phyloP scores from a whole-genome alignment of 2,113 vertebrate species.

The Lutjanus erythropterus region DNA sequence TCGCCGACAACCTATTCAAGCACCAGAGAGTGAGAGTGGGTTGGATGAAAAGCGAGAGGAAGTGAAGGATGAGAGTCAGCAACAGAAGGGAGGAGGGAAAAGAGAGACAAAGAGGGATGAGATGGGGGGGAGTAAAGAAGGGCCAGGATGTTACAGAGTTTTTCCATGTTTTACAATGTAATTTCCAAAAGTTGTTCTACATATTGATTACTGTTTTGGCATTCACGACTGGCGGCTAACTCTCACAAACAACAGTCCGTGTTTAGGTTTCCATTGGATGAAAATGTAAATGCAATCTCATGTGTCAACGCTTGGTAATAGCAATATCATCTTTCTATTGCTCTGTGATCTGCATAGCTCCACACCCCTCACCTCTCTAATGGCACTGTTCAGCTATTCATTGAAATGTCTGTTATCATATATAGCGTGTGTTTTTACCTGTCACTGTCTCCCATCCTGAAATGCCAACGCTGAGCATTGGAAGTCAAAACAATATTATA shows the following conservation, averaged over 20 bases:
- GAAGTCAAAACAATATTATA: slow-evolving; percentile 74
- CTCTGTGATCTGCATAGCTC: slow-evolving; percentile 78
- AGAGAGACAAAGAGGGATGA: slow-evolving; percentile 63
- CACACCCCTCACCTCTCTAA: slow-evolving; percentile 71
- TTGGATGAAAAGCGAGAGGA: slow-evolving; percentile 58
- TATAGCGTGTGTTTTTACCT: slow-evolving; percentile 81
- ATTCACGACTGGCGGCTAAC: slow-evolving; percentile 63
- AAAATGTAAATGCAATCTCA: slow-evolving; percentile 82
- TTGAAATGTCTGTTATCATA: slow-evolving; percentile 82
- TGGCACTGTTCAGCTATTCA: slow-evolving; percentile 83
- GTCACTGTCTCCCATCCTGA: slow-evolving; percentile 62
- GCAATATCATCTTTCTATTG: slow-evolving; percentile 82
- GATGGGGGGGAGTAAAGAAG: slow-evolving; percentile 16
- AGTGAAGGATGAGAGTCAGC: slow-evolving; percentile 62
- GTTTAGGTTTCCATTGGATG: slow-evolving; percentile 73
- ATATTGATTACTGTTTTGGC: slow-evolving; percentile 70
- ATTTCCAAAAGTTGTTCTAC: slow-evolving; percentile 62
- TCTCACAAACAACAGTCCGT: slow-evolving; percentile 65
- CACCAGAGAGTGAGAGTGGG: slow-evolving; percentile 60
- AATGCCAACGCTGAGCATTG: slow-evolving; percentile 22
- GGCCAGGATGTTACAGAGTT: slow-evolving; percentile 28
- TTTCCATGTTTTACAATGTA: slow-evolving; percentile 63
- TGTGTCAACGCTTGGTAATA: slow-evolving; percentile 78
- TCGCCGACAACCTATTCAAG: slow-evolving; percentile 73
- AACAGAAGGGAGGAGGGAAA: slow-evolving; percentile 42